Evolutionary conservation across 2,113 vertebrate genomes (phyloP).

Genomic region (Nansenia antarctica): DNA sequence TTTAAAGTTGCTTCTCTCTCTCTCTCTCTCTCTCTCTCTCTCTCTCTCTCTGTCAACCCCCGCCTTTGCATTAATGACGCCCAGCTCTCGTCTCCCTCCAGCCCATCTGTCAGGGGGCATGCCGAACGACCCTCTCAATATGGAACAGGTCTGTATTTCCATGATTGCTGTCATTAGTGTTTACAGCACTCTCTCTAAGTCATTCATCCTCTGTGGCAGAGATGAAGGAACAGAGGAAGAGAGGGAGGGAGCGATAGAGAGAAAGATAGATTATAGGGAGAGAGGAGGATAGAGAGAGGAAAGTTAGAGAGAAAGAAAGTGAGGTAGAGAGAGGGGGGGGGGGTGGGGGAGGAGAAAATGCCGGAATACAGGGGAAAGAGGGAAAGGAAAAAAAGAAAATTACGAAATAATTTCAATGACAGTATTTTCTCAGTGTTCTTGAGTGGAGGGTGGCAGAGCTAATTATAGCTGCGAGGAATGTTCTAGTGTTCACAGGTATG

Average conservation of each 20-base stretch:
- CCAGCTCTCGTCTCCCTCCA: background rate
- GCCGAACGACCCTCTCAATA: conserved; percentile 33
- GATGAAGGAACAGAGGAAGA: background rate
- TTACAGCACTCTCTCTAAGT: conserved; percentile 16
- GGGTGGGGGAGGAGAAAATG: background rate
- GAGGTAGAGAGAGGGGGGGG: conserved; percentile 1
- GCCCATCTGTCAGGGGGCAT: conserved; percentile 40
- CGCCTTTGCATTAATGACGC: conserved; percentile 15
- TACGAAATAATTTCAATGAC: conserved; percentile 12
- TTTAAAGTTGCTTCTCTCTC: background rate
- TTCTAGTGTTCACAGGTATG: conserved; percentile 48
- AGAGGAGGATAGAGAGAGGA: background rate
- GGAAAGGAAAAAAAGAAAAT: no score
- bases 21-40: background rate
- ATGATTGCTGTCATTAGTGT: conserved; percentile 34
- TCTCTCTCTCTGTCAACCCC: background rate
- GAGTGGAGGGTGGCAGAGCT: conserved; percentile 59
- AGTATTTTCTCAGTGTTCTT: conserved; percentile 30
- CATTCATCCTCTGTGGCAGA: conserved; percentile 20
- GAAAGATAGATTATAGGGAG: conserved; percentile 7
- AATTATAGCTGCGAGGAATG: conserved; percentile 67
- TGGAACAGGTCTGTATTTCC: conserved; percentile 23
- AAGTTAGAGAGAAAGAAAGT: conserved; percentile 19
- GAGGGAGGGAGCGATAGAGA: background rate
- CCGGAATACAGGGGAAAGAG: no score